Percentiles rank a stretch among this genome's conserved stretches.
These are phyloP conservation scores for Agrochola litura DNA, from an alignment of 2,888 invertebrate species.

Conservation along the genomic window DNA sequence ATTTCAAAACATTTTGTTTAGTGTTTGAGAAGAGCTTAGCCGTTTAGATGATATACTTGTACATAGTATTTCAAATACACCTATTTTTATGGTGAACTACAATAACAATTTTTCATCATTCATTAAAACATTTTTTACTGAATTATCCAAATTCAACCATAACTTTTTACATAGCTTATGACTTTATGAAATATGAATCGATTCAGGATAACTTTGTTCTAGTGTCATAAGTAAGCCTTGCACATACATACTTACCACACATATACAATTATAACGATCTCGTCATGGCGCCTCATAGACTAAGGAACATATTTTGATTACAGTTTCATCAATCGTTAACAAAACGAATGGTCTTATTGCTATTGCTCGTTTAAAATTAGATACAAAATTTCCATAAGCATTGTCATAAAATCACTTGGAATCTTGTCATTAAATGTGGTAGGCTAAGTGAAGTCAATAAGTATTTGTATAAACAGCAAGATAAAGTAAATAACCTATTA, in stretches of 20 bases:
- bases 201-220: not conserved
- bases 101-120: not conserved
- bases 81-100: not conserved
- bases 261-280: slow-evolving; percentile 21
- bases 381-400: slow-evolving; percentile 32
- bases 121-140: not conserved
- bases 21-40: not conserved
- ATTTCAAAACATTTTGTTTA: not conserved
- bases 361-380: slow-evolving; percentile 23
- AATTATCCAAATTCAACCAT: not conserved
- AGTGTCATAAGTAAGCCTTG: not conserved
- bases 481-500: not conserved
- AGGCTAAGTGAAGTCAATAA: slow-evolving; percentile 6
- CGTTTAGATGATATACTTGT: not conserved
- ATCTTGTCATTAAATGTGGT: slow-evolving; percentile 27
- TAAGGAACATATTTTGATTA: slow-evolving; percentile 28
- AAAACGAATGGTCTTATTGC: slow-evolving; percentile 13
- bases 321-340: slow-evolving; percentile 1
- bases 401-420: slow-evolving; percentile 37
- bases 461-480: not conserved
- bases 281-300: slow-evolving; percentile 39
- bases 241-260: not conserved
- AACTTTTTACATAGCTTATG: not conserved
- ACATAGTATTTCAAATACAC: not conserved
- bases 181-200: not conserved